Evolutionary conservation across 2,113 vertebrate species (phyloP), one percentile per base, ranked within the genome.

Genomic region (Trichechus manatus): DNA sequence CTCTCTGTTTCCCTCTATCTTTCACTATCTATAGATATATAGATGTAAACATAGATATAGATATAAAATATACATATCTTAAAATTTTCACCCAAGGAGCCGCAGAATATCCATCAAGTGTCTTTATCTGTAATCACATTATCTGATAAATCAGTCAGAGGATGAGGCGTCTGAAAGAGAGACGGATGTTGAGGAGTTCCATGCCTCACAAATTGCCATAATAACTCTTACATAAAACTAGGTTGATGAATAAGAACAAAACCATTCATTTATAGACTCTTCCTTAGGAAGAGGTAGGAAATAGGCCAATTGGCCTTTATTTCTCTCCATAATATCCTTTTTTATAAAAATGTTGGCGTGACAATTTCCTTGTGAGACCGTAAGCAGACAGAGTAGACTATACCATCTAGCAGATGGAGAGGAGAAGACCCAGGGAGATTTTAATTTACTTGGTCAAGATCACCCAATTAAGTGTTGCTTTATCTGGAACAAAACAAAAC

Each of bases 401-500:
- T 6, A 84, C 6, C 25, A 3, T 50, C 94, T 59, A 96, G 36
- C 80, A 96, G 80, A 94, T 82, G 72, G 61, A 94, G 56, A 95
- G 36, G 44, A 93, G 59, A 96, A 80, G 47, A 89, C 80, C 59
- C 81, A 53, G 29, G 53, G 77, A 74, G 33, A 91, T 94, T 97
- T 98, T 90, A 89, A 96, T 95, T 93, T 96, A 93, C 39, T 92
- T 95, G 92, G 89, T 98, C 92, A 96, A 88, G 87, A 93, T 89
- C 39, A 39, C 8, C 53, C 61, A 93, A 88, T 96, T 94, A 97
- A 94, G 78, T 42, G 81, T 74, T 31, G 53, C 6, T 92, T 89
- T 93, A 79, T 93, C 29, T 83, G 47, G 42, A 92, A 87, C 61
- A 87, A 92, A 61, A 84, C 29, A 87, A 87, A 94, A 87, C 74